Evolutionary conservation across 2,797 vertebrate species (phyloP), one percentile per base, ranked within the genome.

Genomic region (Pogoniulus pusillus): DNA sequence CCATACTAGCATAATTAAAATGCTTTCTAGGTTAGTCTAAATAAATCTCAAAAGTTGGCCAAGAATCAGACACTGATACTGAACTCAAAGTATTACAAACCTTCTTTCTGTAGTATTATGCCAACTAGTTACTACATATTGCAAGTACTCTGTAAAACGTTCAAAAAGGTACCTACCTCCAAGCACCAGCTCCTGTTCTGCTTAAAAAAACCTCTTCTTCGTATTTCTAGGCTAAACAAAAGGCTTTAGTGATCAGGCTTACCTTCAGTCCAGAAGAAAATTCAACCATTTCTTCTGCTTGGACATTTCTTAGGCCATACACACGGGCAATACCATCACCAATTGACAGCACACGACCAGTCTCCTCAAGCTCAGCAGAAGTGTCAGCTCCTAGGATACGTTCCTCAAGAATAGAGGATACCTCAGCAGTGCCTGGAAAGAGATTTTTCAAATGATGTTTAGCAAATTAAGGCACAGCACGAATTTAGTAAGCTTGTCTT

Each of bases 251-350:
- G n/a, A 57, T n/a, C 71, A 30, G 71, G 68, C 43, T 88, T 95
- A 99, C 99, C 97, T 99, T 99, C 63, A 99, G 96, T 6, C 99
- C 99, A 70, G 99, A 99, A 53, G 99, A 99, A 97, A 99, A 99
- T 30, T 99, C 99, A 96, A 99, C 99, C 99, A 99, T 99, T 97
- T 99, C 99, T 91, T 99, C 99, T 30, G 99, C 99, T 96, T 99
- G 99, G 81, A 99, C 99, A 72, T 99, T 99, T 91, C 99, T 98
- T 39, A 99, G 97, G 4, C 99, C 99, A 0, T 99, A 99, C 10
- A 99, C 99, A 81, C 99, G 98, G 94, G 99, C 99, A 88, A 99
- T 99, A 96, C 99, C 99, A 2, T 99, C 99, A 78, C 99, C 99
- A 17, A 99, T 99, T 5, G 99, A 99, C 93, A 99, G 97, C 92